Conservation (phyloP, 2,113 vertebrate species). For the Parotia lawesii region DNA sequence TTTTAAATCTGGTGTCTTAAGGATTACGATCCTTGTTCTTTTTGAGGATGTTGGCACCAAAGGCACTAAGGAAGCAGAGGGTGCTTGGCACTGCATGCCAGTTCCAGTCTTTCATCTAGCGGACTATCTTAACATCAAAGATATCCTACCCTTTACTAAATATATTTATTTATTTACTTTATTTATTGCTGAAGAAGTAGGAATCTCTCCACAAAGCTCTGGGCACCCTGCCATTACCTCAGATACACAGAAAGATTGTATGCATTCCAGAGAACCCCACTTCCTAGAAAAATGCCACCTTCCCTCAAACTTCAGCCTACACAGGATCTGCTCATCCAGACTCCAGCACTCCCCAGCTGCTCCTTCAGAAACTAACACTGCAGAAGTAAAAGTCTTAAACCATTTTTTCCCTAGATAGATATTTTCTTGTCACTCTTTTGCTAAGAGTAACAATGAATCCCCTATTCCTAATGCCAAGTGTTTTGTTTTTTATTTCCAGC, state of each 20-base stretch:
- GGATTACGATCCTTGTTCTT: neutral
- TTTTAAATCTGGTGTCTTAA: constrained; percentile 11
- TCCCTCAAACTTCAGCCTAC: neutral
- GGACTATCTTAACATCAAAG: constrained; percentile 55
- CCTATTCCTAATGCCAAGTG: neutral
- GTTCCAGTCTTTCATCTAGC: constrained; percentile 39
- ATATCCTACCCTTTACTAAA: neutral
- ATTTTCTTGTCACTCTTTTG: neutral
- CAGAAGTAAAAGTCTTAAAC: neutral
- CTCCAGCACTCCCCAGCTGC: neutral
- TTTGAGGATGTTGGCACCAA: constrained; percentile 47
- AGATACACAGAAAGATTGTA: neutral
- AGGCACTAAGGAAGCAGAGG: constrained; percentile 17
- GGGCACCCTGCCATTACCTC: neutral
- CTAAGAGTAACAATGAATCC: neutral
- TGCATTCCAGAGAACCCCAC: neutral
- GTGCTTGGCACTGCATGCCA: neutral
- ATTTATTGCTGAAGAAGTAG: constrained; percentile 21
- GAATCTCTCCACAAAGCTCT: constrained; percentile 1
- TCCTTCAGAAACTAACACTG: neutral
- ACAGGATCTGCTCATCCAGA: neutral
- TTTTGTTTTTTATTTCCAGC: neutral
- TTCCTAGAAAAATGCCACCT: neutral
- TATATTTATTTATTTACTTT: neutral
- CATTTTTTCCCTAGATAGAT: neutral